Evolutionary conservation across 2,888 invertebrate genomes (phyloP).

Genomic region (Tipula confusa): DNA sequence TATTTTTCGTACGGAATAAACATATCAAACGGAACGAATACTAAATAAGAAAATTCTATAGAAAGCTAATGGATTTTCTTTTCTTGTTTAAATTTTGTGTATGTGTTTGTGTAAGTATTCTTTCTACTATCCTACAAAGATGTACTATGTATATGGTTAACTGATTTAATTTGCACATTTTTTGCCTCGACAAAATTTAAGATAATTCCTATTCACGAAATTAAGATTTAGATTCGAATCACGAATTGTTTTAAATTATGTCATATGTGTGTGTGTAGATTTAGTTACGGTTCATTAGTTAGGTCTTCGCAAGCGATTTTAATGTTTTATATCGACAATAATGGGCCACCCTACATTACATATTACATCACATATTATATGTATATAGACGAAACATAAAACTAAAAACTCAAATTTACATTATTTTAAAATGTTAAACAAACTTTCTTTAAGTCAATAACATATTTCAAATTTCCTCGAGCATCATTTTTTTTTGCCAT

Average conservation of each 20-base stretch:
- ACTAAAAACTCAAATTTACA: slow-evolving; percentile 4
- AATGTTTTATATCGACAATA: no score
- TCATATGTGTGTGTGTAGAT: background rate
- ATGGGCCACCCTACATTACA: background rate
- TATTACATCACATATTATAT: background rate
- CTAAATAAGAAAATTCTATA: background rate
- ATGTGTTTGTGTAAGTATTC: background rate
- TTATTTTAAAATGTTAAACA: slow-evolving; percentile 3
- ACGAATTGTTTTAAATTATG: background rate
- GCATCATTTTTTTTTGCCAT: background rate
- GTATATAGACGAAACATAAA: background rate
- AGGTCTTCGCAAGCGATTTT: background rate
- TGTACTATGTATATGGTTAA: background rate
- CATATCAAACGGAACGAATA: slow-evolving; percentile 20
- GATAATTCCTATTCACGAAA: background rate
- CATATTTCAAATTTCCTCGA: slow-evolving; percentile 9
- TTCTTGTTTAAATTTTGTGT: background rate
- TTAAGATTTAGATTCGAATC: background rate
- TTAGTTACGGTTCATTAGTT: background rate
- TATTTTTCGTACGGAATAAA: background rate
- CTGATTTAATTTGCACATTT: slow-evolving; percentile 13
- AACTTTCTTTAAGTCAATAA: slow-evolving; percentile 9
- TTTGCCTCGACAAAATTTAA: background rate
- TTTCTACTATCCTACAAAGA: background rate
- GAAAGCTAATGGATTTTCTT: background rate